phyloP scores from a whole-genome alignment of 2,888 invertebrate species.

The Tenthredo livida region DNA sequence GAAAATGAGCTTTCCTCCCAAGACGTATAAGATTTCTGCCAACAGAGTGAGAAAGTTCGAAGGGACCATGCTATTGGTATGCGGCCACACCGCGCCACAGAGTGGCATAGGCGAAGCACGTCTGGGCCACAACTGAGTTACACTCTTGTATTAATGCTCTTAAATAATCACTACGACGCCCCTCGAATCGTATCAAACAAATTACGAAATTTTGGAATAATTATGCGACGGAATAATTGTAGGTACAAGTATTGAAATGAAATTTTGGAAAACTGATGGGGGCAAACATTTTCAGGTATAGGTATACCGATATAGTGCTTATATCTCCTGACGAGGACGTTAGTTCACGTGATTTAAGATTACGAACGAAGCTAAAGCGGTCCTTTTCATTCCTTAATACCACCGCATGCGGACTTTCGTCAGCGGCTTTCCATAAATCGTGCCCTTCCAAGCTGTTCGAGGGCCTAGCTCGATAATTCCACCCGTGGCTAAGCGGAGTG shows the following conservation, averaged over 20 bases:
- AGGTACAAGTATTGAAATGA: neutral
- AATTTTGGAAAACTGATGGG: neutral
- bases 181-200: conserved; percentile 4
- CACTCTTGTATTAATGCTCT: conserved; percentile 42
- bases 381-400: conserved; percentile 7
- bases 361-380: neutral
- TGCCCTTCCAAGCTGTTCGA: conserved; percentile 27
- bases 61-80: conserved; percentile 26
- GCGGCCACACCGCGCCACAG: conserved; percentile 27
- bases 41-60: conserved; percentile 40
- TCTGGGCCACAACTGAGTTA: conserved; percentile 44
- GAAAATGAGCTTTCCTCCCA: conserved; percentile 1
- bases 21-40: conserved; percentile 18
- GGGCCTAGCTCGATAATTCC: conserved; percentile 25
- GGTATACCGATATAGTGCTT: neutral
- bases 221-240: neutral
- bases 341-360: neutral
- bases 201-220: neutral
- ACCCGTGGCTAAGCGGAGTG: conserved; percentile 29
- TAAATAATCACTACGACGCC: conserved; percentile 29
- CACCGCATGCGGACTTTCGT: conserved; percentile 1
- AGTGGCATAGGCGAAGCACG: conserved; percentile 45
- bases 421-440: conserved; percentile 23
- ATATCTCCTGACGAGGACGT: neutral
- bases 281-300: neutral